These are phyloP conservation scores for Aphaenogaster rudis DNA, from an alignment of 1,140 invertebrate genomes.

Conservation along the genomic window DNA sequence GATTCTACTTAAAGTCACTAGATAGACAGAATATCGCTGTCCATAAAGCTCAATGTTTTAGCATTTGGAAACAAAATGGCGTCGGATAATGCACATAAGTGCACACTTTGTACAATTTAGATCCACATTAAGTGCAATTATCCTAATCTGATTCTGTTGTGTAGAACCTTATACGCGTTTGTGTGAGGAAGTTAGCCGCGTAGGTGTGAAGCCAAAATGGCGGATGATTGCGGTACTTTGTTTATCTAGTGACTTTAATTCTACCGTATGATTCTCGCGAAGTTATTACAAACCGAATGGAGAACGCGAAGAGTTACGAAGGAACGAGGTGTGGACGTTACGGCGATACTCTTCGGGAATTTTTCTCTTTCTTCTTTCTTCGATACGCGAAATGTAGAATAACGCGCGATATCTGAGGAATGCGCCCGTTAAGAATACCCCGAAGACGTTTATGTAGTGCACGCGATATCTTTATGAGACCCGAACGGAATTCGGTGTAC, in stretches of 20 bases:
- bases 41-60: too few relatives aligned
- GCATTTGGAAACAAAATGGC: too few relatives aligned
- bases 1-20: background rate
- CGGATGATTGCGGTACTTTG: too few relatives aligned
- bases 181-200: too few relatives aligned
- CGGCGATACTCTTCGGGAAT: background rate
- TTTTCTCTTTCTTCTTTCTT: background rate
- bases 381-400: background rate
- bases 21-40: too few relatives aligned
- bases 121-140: too few relatives aligned
- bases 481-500: background rate
- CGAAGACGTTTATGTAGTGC: background rate
- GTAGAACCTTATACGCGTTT: too few relatives aligned
- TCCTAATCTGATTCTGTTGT: too few relatives aligned
- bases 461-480: constrained; percentile 41
- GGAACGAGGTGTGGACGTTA: background rate
- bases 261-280: background rate
- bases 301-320: background rate
- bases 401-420: background rate
- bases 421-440: background rate
- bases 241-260: too few relatives aligned
- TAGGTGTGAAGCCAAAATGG: too few relatives aligned
- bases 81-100: too few relatives aligned
- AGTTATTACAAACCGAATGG: constrained; percentile 8
- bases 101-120: too few relatives aligned